A percentile compares a stretch with the other conserved stretches of the same genome.
Conservation (phyloP, 2,888 invertebrate species). For the Lepidocyrtoides sp. region DNA sequence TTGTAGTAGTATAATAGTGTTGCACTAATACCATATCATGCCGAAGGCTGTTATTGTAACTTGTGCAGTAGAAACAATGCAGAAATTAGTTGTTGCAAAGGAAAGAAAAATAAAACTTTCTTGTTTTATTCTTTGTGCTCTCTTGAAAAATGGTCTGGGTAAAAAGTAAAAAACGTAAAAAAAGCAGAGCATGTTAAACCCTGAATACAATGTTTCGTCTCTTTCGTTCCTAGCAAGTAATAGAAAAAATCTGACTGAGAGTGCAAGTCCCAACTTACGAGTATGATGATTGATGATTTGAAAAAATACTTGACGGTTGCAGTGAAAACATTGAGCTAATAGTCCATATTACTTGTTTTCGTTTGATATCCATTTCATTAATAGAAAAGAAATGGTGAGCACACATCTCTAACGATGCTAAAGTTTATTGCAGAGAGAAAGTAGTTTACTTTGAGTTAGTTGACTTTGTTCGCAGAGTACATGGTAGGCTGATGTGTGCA, state of each 20-base stretch:
- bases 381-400: neutral
- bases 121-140: no score
- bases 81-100: no score
- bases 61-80: no score
- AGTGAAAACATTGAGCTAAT: conserved; percentile 57
- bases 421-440: neutral
- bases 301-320: conserved; percentile 55
- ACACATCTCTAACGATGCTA: neutral
- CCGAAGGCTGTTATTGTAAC: no score
- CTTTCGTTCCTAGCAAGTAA: neutral
- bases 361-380: conserved; percentile 42
- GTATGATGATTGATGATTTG: conserved; percentile 70
- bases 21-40: no score
- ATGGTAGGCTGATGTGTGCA: no score
- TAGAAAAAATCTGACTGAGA: neutral
- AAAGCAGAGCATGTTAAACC: neutral
- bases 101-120: no score
- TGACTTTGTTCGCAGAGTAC: no score
- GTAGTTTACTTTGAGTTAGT: no score
- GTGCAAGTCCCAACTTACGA: conserved; percentile 24
- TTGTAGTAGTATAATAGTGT: no score
- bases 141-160: no score
- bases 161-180: no score
- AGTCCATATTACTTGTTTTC: conserved; percentile 28
- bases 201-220: neutral